phyloP scores from a whole-genome alignment of 2,113 vertebrate species.

The Guaruba guarouba region DNA sequence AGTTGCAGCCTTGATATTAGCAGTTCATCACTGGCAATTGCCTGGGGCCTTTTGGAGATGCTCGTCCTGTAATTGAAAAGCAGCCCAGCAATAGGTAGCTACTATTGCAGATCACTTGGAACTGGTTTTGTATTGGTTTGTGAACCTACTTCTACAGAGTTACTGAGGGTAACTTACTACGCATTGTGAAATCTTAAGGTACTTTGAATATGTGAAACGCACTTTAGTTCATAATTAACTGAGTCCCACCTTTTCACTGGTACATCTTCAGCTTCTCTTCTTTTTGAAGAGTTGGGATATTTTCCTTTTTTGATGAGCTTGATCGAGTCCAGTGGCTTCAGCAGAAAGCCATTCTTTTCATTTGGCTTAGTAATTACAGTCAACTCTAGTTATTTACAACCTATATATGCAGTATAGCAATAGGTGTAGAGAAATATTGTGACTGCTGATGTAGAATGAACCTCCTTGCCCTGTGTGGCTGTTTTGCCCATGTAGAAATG shows the following conservation, averaged over 20 bases:
- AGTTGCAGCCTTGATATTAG: background rate
- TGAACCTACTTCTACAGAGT: background rate
- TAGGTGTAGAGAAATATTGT: background rate
- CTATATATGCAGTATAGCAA: background rate
- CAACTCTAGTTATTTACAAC: background rate
- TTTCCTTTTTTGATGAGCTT: background rate
- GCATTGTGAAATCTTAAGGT: background rate
- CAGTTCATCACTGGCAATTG: background rate
- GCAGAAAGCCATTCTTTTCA: background rate
- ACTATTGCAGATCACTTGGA: background rate
- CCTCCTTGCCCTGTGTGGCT: background rate
- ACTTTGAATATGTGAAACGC: background rate
- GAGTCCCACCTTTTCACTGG: background rate
- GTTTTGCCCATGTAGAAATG: background rate
- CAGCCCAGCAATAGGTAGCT: background rate
- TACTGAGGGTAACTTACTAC: background rate
- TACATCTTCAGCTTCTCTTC: background rate
- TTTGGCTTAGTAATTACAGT: background rate
- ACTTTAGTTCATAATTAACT: background rate
- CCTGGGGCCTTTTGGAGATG: background rate
- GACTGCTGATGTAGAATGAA: background rate
- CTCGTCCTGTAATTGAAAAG: background rate
- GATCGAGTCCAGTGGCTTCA: background rate
- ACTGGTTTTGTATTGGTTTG: background rate
- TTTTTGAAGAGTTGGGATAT: background rate